A percentile compares a stretch with the other conserved stretches of the same genome.
Evolutionary conservation across 2,888 invertebrate species (phyloP).

Genomic region (Philopedon plagiatum): DNA sequence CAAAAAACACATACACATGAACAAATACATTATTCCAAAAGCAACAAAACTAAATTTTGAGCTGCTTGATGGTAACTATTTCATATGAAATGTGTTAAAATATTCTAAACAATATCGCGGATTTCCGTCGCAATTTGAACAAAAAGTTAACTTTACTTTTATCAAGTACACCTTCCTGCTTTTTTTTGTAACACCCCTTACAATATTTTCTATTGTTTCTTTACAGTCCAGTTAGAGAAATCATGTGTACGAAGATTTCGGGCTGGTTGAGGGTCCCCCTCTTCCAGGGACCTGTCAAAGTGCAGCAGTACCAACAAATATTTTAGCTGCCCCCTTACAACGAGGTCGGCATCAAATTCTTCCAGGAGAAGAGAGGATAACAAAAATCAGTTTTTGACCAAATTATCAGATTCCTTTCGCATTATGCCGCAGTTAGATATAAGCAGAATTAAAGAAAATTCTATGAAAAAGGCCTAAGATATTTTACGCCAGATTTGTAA

Average conservation of each 20-base stretch:
- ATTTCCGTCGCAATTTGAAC: not conserved
- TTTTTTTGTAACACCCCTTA: not conserved
- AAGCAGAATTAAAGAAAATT: too few relatives aligned
- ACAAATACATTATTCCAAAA: not conserved
- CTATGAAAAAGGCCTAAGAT: too few relatives aligned
- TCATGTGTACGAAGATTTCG: not conserved
- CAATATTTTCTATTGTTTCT: slow-evolving; percentile 1
- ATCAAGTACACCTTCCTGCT: not conserved
- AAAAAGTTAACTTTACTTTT: not conserved
- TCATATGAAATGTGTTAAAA: not conserved
- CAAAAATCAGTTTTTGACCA: too few relatives aligned
- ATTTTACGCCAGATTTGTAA: too few relatives aligned
- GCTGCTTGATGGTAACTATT: not conserved
- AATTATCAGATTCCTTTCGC: too few relatives aligned
- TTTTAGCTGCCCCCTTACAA: too few relatives aligned
- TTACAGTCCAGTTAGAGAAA: not conserved
- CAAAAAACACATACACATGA: not conserved
- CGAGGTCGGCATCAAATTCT: too few relatives aligned
- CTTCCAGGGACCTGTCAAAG: not conserved
- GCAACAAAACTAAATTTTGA: not conserved
- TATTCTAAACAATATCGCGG: not conserved
- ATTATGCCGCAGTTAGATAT: too few relatives aligned
- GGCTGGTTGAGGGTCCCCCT: not conserved
- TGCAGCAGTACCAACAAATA: too few relatives aligned
- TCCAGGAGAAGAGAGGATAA: too few relatives aligned